Conservation (phyloP, 2,113 vertebrate species). For the Chascanopsetta lugubris region DNA sequence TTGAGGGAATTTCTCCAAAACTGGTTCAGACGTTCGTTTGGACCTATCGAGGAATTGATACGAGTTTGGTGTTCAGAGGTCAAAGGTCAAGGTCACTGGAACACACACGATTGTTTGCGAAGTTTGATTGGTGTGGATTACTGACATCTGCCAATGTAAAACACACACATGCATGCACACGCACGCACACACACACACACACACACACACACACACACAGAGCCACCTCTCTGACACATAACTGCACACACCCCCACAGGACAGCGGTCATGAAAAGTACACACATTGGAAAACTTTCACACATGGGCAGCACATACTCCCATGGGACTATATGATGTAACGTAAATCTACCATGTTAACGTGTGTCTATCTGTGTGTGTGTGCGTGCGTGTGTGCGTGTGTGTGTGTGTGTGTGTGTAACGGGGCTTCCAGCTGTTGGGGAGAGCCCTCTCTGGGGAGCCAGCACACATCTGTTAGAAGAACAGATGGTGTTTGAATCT, state of each 20-base stretch:
- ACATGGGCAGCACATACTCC: not conserved
- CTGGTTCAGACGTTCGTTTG: too few species aligned
- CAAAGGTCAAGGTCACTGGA: too few species aligned
- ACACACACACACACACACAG: too few species aligned
- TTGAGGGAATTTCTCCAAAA: too few species aligned
- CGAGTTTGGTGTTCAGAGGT: too few species aligned
- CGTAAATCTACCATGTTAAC: not conserved
- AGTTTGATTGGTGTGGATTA: too few species aligned
- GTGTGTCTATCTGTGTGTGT: not conserved
- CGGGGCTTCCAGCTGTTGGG: slow-evolving; percentile 19
- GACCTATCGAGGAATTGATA: too few species aligned
- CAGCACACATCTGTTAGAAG: slow-evolving; percentile 5
- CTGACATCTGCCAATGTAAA: too few species aligned
- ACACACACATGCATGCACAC: too few species aligned
- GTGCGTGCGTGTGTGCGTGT: not conserved
- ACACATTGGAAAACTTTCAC: not conserved
- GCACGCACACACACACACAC: too few species aligned
- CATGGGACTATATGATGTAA: not conserved
- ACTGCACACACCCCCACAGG: not conserved
- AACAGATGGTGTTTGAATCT: slow-evolving; percentile 33
- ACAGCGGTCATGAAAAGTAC: not conserved
- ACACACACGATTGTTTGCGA: too few species aligned
- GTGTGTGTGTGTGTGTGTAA: not conserved
- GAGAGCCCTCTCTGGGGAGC: slow-evolving; percentile 18
- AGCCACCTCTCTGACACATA: not conserved